These are phyloP conservation scores for Corella eumyota DNA, from an alignment of 23 tunicate species.

Conservation along the genomic window DNA sequence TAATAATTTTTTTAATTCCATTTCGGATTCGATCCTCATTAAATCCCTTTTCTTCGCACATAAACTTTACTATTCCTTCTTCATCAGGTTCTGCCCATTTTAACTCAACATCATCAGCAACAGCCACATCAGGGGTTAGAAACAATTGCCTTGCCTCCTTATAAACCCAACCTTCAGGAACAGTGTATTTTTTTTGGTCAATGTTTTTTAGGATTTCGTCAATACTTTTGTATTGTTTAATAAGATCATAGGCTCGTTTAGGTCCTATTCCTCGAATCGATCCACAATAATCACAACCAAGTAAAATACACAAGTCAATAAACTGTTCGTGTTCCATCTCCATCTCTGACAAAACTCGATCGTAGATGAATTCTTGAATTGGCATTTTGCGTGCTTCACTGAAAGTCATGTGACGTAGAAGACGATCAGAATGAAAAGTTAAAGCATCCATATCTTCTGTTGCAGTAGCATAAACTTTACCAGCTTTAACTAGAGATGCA, in stretches of 20 bases:
- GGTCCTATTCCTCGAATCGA: slow-evolving; percentile 86
- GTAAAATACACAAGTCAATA: slow-evolving; percentile 81
- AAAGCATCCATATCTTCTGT: slow-evolving; percentile 96
- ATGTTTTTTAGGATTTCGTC: slow-evolving; percentile 64
- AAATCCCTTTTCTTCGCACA: slow-evolving; percentile 83
- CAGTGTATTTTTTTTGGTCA: slow-evolving; percentile 70
- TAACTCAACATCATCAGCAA: slow-evolving; percentile 35
- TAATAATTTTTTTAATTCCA: slow-evolving; percentile 68
- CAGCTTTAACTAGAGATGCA: slow-evolving; percentile 63
- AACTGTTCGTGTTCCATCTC: slow-evolving; percentile 81
- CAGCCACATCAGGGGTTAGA: slow-evolving; percentile 60
- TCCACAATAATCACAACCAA: slow-evolving; percentile 91
- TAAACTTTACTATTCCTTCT: slow-evolving; percentile 67
- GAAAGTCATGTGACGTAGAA: slow-evolving; percentile 88
- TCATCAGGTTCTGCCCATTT: slow-evolving; percentile 81
- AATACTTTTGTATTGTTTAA: slow-evolving; percentile 82
- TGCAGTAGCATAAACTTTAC: slow-evolving; percentile 75
- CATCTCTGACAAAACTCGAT: slow-evolving; percentile 55
- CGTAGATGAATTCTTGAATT: slow-evolving; percentile 77
- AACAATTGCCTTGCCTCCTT: slow-evolving; percentile 80
- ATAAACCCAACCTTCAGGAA: slow-evolving; percentile 71
- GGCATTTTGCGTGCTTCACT: slow-evolving; percentile 97
- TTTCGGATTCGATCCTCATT: slow-evolving; percentile 86
- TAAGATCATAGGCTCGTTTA: slow-evolving; percentile 80
- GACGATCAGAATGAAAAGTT: slow-evolving; percentile 56